Percentiles rank a stretch among this genome's conserved stretches.
Conservation (phyloP, 2,113 vertebrate species). For the Aramus guarauna region DNA sequence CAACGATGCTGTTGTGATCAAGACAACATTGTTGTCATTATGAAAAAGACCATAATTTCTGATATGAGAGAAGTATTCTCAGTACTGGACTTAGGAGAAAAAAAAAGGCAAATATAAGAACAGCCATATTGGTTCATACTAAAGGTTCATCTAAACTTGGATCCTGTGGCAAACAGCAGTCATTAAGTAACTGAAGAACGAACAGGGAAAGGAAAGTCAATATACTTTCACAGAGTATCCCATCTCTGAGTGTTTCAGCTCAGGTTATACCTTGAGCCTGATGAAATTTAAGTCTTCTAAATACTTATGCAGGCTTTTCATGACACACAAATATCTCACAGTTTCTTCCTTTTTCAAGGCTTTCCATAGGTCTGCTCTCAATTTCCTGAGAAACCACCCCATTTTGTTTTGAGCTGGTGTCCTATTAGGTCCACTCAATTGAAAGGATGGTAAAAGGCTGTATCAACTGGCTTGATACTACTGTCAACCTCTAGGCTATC, state of each 20-base stretch:
- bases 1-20: neutral
- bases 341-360: neutral
- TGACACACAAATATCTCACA: neutral
- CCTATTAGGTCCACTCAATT: neutral
- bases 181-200: neutral
- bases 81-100: neutral
- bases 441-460: neutral
- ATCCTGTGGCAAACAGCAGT: neutral
- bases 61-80: neutral
- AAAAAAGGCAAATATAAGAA: neutral
- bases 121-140: neutral
- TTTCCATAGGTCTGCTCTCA: neutral
- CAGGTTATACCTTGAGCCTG: neutral
- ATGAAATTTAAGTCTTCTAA: neutral
- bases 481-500: neutral
- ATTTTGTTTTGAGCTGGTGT: neutral
- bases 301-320: neutral
- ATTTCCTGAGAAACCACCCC: neutral
- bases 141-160: neutral
- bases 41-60: neutral
- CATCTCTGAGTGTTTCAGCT: neutral
- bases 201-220: neutral
- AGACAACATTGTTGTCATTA: neutral
- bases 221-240: neutral
- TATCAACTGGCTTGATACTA: neutral